Evolutionary conservation across 2,888 invertebrate genomes (phyloP), one percentile per base, ranked within the genome.

Genomic region (Miltochrista miniata): DNA sequence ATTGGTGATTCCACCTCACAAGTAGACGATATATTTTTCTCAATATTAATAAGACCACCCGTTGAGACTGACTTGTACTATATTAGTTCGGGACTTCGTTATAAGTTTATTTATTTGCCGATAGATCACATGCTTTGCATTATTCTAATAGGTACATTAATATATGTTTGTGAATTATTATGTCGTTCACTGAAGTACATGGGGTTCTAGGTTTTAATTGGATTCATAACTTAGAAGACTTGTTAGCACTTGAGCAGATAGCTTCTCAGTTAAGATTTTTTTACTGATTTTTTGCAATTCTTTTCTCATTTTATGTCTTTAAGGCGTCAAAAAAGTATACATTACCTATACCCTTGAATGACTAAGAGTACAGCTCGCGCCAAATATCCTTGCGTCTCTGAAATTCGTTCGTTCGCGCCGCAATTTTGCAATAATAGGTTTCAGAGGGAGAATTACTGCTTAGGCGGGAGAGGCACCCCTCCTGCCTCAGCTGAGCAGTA

Each of bases 31-130:
- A 68, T 60, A 68, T 68, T 68, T 68, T 65, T 61, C 67, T 64
- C 61, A 54, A 68, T 63, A 63, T 60, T 68, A 66, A 59, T 56
- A 54, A 54, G 68, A 66, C 68, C 68, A 69, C 69, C 68, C 69
- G 68, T 69, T 37, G 68, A 14, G 66, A 40, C 37, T 51, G 48
- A 35, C 59, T 54, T 57, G 59, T 52, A 54, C 54, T 55, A 59
- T 61, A 65, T 66, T 64, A 58, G 61, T 59, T 48, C 41, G 54
- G 12, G 33, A 50, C 44, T 68, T 68, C 64, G 62, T 68, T 59
- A 68, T 61, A 48, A 59, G 45, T 68, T 68, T 68, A 66, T 65
- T 65, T 65, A 65, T 65, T 66, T 61, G 64, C 55, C 65, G 54
- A 65, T 65, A 67, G 64, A 65, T 65, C 65, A 64, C 65, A 41